Base-by-base conservation (phyloP, 2,888 invertebrate species). In the Epinotia brunnichana region DNA sequence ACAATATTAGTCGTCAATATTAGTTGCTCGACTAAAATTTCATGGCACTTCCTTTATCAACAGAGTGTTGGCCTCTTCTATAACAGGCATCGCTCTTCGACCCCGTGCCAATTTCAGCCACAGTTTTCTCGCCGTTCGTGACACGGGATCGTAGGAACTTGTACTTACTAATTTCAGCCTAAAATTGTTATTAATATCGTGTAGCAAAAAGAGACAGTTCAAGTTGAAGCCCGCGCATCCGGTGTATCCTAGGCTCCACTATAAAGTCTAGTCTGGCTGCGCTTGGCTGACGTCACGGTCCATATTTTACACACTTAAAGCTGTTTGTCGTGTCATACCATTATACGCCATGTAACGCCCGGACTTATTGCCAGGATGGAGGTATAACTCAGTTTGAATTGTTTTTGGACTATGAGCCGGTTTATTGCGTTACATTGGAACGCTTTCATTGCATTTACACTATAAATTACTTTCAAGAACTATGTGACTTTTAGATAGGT, bases 271-370 rank as follows among this genome's bases (percentile, higher is more conserved):
- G 85, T 83, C 86, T 85, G 81, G 87, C 84, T 83, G 82, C 88
- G 88, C 88, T 89, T 87, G 88, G 89, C 86, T 90, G 89, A 89
- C 90, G 89, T 88, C 89, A 89, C 83, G 80, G 83, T 82, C 90
- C 90, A 92, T 93, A 92, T 89, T 91, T 93, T 90, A 92, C 88
- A 90, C 90, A 91, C 90, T 92, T 92, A 92, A 91, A 92, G 91
- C 92, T 92, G 92, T 92, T 92, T 92, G 93, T 92, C 91, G 91
- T 90, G 91, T 92, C 90, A 90, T 90, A 92, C 92, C 88, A 93
- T 92, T 93, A 92, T 92, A 90, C 90, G 90, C 85, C 88, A 88
- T 91, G 92, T 92, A 92, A 90, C 87, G 87, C 89, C 81, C 80
- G 82, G 89, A 92, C 91, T 92, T 92, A 91, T 87, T 89, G 90